Base-by-base conservation (phyloP, 2,113 vertebrate species). In the Dipodomys stephensi region DNA sequence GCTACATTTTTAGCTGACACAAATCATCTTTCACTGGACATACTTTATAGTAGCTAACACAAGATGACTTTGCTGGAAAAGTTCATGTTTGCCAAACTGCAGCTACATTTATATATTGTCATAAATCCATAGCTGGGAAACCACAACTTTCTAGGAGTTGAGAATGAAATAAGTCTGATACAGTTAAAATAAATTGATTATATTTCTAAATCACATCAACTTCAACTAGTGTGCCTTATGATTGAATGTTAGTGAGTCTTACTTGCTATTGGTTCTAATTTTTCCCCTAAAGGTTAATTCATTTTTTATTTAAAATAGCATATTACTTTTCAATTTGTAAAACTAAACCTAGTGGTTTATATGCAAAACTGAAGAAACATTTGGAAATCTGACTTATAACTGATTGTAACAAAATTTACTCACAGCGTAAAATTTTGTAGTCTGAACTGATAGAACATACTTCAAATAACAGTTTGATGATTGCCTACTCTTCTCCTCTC, bases 11-110 rank as follows among this genome's bases (percentile, higher is more conserved):
- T 91, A 97, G 96, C 96, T 97, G 98, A 97, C 97, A 97, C 96
- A 98, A 98, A 98, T 97, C 95, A 97, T 98, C 94, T 97, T 97
- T 98, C 95, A 97, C 93, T 95, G 95, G 97, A 97, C 96, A 98
- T 81, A 95, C 68, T 97, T 95, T 85, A 95, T 57, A 74, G 67
- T 96, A 96, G 92, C 95, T 94, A 97, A 97, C 77, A 94, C n/a
- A 97, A 97, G 97, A 97, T 76, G 46, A 96, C 95, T 95, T 91
- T 76, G n/a, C 92, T 91, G 86, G 78, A 97, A 88, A 97, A 97
- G 62, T 62, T 81, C 95, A 49, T 39, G 32, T 96, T 97, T 95
- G 93, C 91, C 92, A 96, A 83, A 65, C 30, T 53, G 60, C 2
- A 64, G 62, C 78, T 93, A 67, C 60, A 64, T 87, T 96, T 95